Conservation (phyloP, 2,113 vertebrate species). For the Fulmarus glacialis region DNA sequence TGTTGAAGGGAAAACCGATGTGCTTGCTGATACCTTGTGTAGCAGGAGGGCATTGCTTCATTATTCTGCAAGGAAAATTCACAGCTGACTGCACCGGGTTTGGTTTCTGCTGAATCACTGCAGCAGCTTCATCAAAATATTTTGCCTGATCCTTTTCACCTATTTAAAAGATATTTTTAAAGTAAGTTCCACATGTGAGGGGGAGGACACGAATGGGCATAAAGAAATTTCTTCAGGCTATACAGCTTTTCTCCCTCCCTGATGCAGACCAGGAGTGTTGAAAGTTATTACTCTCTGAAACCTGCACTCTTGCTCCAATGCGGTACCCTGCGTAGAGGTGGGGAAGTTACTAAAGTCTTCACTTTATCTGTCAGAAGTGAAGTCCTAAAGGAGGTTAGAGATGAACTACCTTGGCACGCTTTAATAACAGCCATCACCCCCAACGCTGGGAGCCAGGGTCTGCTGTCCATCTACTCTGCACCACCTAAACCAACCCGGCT, state of each 20-base stretch:
- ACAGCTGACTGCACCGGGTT: neutral
- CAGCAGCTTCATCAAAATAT: neutral
- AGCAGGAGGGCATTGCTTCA: neutral
- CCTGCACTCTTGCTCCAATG: neutral
- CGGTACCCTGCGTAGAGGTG: accelerated
- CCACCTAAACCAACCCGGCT: neutral
- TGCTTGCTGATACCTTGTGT: neutral
- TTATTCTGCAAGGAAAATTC: neutral
- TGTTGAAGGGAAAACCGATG: neutral
- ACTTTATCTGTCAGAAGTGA: neutral
- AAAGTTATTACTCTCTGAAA: neutral
- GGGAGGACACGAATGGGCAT: neutral
- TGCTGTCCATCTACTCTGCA: neutral
- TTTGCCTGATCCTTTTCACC: neutral
- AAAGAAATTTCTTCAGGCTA: neutral
- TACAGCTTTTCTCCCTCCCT: neutral
- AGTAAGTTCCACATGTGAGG: neutral
- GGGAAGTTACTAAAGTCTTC: neutral
- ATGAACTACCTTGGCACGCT: neutral
- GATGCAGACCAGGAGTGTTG: neutral
- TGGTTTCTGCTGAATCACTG: neutral
- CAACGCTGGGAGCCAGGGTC: neutral
- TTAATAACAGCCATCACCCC: neutral
- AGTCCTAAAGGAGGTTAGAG: neutral
- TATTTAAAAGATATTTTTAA: neutral